Base-by-base conservation (phyloP, 2,888 invertebrate species). In the Bunonema sp. region DNA sequence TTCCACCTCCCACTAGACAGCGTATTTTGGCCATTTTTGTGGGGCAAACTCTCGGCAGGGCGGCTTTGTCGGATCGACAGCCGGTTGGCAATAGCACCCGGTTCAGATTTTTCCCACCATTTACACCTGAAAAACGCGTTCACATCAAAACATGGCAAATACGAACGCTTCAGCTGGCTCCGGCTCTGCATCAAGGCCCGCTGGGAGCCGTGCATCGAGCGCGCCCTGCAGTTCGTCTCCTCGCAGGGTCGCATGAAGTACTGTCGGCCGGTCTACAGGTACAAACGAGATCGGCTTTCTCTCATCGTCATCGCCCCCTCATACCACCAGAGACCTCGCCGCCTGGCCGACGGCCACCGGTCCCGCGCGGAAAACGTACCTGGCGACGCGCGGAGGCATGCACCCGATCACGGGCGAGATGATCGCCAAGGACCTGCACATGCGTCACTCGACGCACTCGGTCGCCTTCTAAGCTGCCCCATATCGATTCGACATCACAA, bases 201-300 rank as follows among this genome's bases (percentile, higher is more conserved):
- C 41, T 80, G 84, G 75, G 71, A 76, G 21, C 73, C 76, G 0
- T 79, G 78, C 59, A 71, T 88, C 26, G 71, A 75, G 1, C 75
- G 77, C 15, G 80, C 80, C 1, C 73, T 88, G 41, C 69, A 77
- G 18, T 87, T 88, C 74, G 78, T 84, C 7, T 83, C 82, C 52
- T 77, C 78, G 16, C 80, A 83, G 64, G 88, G 88, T 26, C 77
- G 89, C 40, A 83, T 88, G 82, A 89, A 89, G 70, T 89, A 79
- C 71, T 80, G 83, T 2, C 76, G 84, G 24, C 86, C 88, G 2
- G 75, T 89, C 35, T 88, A 85, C 62, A 50, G 64, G 54, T 49
- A 31, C 10, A 30, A n/a, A n/a, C n/a, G n/a, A n/a, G n/a, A n/a
- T 34, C n/a, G n/a, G n/a, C n/a, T n/a, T n/a, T n/a, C n/a, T n/a